phyloP scores from a whole-genome alignment of 1,140 invertebrate species.

The Thaumatotibia leucotreta region DNA sequence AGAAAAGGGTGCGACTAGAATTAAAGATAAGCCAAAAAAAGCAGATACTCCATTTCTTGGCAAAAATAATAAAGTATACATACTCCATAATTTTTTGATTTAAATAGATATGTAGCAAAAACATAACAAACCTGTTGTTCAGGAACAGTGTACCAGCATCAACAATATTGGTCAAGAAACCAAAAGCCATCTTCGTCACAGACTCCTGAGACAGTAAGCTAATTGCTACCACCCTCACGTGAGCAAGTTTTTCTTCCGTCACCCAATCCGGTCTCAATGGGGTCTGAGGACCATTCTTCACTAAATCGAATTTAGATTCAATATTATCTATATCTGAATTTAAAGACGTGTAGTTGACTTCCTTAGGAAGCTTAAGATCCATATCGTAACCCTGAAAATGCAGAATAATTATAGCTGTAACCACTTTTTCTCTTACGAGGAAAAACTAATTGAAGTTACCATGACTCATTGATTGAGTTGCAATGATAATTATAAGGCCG shows the following conservation, averaged over 20 bases:
- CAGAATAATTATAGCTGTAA: background rate
- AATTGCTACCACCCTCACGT: conserved; percentile 31
- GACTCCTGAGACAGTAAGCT: conserved; percentile 49
- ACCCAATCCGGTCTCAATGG: conserved; percentile 53
- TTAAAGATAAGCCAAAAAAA: no score
- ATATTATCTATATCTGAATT: conserved; percentile 36
- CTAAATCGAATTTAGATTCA: conserved; percentile 34
- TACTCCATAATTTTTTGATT: no score
- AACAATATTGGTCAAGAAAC: conserved; percentile 50
- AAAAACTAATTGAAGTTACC: background rate
- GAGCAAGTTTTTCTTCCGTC: conserved; percentile 42
- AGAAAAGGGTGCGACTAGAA: no score
- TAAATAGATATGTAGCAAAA: no score
- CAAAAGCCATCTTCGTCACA: conserved; percentile 57
- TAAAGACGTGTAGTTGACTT: conserved; percentile 42
- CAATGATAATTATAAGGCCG: background rate
- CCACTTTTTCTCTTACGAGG: background rate
- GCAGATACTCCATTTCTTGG: no score
- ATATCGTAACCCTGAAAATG: conserved; percentile 53
- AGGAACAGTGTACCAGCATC: conserved; percentile 61
- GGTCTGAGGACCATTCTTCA: conserved; percentile 38
- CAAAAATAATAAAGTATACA: no score
- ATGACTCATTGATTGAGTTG: background rate
- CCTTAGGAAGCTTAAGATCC: conserved; percentile 41
- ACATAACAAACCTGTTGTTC: conserved; percentile 51